phyloP scores from a whole-genome alignment of 2,797 vertebrate genomes.

The Spinus pinus region DNA sequence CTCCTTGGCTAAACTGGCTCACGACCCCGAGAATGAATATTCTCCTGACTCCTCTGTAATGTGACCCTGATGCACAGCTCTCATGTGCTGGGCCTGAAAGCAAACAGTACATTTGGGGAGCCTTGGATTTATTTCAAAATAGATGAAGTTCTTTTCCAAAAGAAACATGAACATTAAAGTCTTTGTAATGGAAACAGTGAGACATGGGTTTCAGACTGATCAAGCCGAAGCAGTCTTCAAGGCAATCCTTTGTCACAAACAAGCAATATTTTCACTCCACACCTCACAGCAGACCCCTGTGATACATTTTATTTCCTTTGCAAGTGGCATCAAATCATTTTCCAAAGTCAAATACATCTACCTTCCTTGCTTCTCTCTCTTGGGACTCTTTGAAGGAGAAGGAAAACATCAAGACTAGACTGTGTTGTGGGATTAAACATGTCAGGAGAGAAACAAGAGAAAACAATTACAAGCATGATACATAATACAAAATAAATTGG shows the following conservation, averaged over 20 bases:
- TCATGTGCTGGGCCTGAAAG: neutral
- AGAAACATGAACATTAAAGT: conserved; percentile 52
- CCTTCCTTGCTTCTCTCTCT: conserved; percentile 38
- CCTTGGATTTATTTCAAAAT: conserved; percentile 45
- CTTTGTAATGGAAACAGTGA: conserved; percentile 41
- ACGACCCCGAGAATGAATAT: fast-evolving
- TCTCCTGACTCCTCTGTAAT: neutral
- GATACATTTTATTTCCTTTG: conserved; percentile 49
- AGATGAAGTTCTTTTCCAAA: conserved; percentile 45
- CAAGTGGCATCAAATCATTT: conserved; percentile 51
- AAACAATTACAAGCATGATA: conserved; percentile 46
- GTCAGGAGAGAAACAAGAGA: conserved; percentile 53
- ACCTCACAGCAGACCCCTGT: neutral
- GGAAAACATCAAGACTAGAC: conserved; percentile 58
- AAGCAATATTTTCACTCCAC: conserved; percentile 41
- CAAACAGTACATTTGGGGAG: conserved; percentile 28
- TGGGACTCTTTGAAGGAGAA: conserved; percentile 59
- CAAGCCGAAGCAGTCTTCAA: conserved; percentile 34
- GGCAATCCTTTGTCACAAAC: conserved; percentile 54
- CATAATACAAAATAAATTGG: conserved; percentile 41
- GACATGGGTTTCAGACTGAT: conserved; percentile 42
- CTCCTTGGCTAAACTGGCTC: neutral
- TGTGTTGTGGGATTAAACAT: conserved; percentile 43
- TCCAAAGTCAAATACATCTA: conserved; percentile 64
- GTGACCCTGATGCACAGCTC: neutral